Evolutionary conservation across 2,113 vertebrate species (phyloP), one percentile per base, ranked within the genome.

Genomic region (Elanoides forficatus): DNA sequence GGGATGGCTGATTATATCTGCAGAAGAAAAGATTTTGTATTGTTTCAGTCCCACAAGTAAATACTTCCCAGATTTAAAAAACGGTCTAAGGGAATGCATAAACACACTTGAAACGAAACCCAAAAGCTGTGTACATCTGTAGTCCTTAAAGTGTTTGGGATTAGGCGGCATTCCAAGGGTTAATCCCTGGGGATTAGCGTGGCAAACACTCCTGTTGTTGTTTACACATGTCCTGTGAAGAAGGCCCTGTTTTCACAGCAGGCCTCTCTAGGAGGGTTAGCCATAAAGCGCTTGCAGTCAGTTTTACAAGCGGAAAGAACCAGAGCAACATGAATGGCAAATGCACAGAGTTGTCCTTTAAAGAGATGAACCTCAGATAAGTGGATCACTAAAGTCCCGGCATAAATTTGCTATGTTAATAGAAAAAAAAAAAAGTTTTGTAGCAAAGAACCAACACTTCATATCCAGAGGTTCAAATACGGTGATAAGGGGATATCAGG

Each of bases 121-220:
- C 63, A 58, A 72, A 88, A 82, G 20, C 75, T 95, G 71, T 80
- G 84, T 95, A 76, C 86, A 92, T 89, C 74, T 80, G 25, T 81
- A 80, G 66, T 81, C 74, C 32, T 73, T 30, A 59, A 91, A 83
- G 66, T 81, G 63, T 86, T 91, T 92, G 67, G 63, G 78, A 90
- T 97, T 93, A 90, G 91, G 84, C 30, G 12, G 67, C 62, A 91
- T 94, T 94, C 91, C 86, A 93, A 78, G 95, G 84, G 94, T 97
- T 97, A 97, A 95, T 96, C 96, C 55, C 43, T 52, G 34, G 59
- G 59, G 92, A 94, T 97, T 96, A 97, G 67, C n/a, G 18, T 76
- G 70, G 88, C 90, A 95, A 86, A 32, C 72, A 72, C 48, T 97
- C 79, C 30, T 94, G 78, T 62, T 95, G 84, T 76, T 96, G 92